Conservation (phyloP, 37 sponge, comb jelly and placozoan genomes). For the Cliona cf. orientalis region DNA sequence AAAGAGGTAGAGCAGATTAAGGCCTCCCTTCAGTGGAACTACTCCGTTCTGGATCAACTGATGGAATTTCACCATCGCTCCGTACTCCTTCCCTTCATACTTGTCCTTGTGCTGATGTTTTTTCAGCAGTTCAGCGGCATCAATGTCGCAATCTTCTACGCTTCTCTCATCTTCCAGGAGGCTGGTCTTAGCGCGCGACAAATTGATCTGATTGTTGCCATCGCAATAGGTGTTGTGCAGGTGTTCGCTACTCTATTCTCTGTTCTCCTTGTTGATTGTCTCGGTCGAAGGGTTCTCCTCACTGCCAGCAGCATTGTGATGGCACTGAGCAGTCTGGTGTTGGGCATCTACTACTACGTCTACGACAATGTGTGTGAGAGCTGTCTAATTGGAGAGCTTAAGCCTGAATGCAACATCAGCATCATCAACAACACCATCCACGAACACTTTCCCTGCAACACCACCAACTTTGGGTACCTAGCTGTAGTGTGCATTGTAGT, state of each 20-base stretch:
- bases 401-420: not conserved
- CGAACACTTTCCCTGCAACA: not conserved
- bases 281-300: slow-evolving; percentile 72
- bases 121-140: slow-evolving; percentile 88
- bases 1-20: slow-evolving; percentile 48
- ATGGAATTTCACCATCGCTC: slow-evolving; percentile 20
- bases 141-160: slow-evolving; percentile 73
- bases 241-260: slow-evolving; percentile 52
- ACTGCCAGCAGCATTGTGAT: slow-evolving; percentile 44
- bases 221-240: slow-evolving; percentile 55
- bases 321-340: slow-evolving; percentile 39
- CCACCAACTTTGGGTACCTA: slow-evolving; percentile 3
- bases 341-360: slow-evolving; percentile 50
- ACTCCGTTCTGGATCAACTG: slow-evolving; percentile 16
- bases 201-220: slow-evolving; percentile 17
- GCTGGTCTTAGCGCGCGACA: slow-evolving; percentile 6
- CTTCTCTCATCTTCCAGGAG: slow-evolving; percentile 46
- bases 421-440: not conserved
- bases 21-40: not conserved
- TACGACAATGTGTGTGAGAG: too few relatives aligned
- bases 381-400: too few relatives aligned
- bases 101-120: slow-evolving; percentile 58
- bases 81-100: slow-evolving; percentile 35
- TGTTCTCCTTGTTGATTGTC: slow-evolving; percentile 65
- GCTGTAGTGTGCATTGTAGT: slow-evolving; percentile 51